These are phyloP conservation scores for Callospermophilus lateralis DNA, from an alignment of 2,113 vertebrate genomes.

Conservation along the genomic window DNA sequence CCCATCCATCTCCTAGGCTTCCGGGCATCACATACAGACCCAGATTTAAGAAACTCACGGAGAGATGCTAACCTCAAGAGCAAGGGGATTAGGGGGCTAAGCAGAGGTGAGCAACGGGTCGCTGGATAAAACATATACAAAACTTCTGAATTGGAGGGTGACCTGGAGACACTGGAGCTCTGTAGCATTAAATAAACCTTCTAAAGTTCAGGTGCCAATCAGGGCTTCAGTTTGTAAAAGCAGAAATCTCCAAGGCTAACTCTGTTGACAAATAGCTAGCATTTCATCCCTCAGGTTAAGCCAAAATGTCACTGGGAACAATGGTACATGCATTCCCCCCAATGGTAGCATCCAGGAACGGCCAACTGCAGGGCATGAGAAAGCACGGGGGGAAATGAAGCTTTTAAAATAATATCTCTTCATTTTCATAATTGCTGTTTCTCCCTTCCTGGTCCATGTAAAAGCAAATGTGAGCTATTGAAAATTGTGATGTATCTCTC, in stretches of 20 bases:
- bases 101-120: slow-evolving; percentile 65
- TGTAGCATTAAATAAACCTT: slow-evolving; percentile 78
- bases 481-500: neutral
- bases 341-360: neutral
- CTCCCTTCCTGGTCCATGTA: neutral
- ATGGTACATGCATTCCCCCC: neutral
- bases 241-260: slow-evolving; percentile 59
- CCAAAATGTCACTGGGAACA: slow-evolving; percentile 65
- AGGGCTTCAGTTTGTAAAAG: slow-evolving; percentile 60
- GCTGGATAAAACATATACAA: slow-evolving; percentile 71
- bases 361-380: neutral
- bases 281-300: slow-evolving; percentile 62
- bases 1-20: neutral
- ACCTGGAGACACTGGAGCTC: slow-evolving; percentile 57
- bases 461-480: neutral
- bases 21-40: neutral
- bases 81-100: slow-evolving; percentile 49
- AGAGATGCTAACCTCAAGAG: slow-evolving; percentile 35
- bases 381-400: neutral
- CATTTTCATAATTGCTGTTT: neutral
- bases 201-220: slow-evolving; percentile 85
- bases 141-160: slow-evolving; percentile 57
- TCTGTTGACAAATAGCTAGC: slow-evolving; percentile 73
- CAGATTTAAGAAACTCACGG: neutral
- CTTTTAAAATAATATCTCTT: neutral